phyloP scores from a whole-genome alignment of 2,888 invertebrate genomes.

The Oligia fasciuncula region DNA sequence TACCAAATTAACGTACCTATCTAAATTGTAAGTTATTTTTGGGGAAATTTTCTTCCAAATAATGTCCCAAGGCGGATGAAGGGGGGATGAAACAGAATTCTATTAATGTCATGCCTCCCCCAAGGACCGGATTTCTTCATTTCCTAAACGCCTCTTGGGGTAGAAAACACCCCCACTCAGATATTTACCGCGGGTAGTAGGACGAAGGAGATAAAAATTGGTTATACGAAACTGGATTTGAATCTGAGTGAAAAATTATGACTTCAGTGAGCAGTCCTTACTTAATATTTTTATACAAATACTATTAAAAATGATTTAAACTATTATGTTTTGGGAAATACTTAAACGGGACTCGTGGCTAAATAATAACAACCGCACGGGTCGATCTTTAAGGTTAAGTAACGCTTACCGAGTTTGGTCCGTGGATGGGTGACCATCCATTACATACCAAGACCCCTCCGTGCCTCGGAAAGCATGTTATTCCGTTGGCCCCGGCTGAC shows the following conservation, averaged over 20 bases:
- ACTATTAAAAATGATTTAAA: not conserved
- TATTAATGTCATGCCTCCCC: slow-evolving; percentile 75
- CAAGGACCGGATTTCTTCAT: slow-evolving; percentile 82
- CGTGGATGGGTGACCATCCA: not conserved
- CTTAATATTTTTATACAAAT: not conserved
- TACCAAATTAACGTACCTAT: slow-evolving; percentile 58
- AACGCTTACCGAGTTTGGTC: not conserved
- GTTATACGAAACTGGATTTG: slow-evolving; percentile 36
- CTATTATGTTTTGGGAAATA: not conserved
- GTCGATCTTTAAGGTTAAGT: not conserved
- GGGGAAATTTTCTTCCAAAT: slow-evolving; percentile 67
- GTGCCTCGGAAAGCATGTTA: not conserved
- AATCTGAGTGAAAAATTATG: slow-evolving; percentile 24
- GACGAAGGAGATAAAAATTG: slow-evolving; percentile 56
- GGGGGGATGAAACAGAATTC: slow-evolving; percentile 74
- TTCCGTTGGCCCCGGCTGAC: not conserved
- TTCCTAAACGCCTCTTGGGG: slow-evolving; percentile 77
- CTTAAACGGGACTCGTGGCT: not conserved
- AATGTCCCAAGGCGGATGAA: slow-evolving; percentile 70
- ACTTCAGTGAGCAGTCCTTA: slow-evolving; percentile 2
- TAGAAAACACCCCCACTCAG: slow-evolving; percentile 62
- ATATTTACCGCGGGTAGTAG: slow-evolving; percentile 66
- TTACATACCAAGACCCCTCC: not conserved
- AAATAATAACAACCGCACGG: not conserved
- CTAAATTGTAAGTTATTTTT: slow-evolving; percentile 66